Percentiles rank a stretch among this genome's conserved stretches.
phyloP scores from a whole-genome alignment of 2,888 invertebrate species.

The Acanthosoma haemorrhoidale region DNA sequence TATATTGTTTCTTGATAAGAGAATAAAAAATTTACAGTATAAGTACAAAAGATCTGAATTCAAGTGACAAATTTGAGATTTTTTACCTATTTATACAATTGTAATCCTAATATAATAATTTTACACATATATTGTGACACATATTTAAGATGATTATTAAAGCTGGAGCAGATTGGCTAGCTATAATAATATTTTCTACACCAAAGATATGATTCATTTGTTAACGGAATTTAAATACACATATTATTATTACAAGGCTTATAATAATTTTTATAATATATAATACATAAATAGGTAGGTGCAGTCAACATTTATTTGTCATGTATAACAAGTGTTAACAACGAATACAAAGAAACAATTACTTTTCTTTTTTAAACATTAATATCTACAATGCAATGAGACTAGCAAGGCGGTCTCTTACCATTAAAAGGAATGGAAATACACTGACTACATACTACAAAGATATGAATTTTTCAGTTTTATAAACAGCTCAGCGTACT shows the following conservation, averaged over 20 bases:
- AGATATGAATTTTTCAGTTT: slow-evolving; percentile 35
- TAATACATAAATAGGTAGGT: slow-evolving; percentile 35
- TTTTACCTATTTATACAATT: slow-evolving; percentile 24
- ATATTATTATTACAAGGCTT: slow-evolving; percentile 25
- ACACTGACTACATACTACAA: slow-evolving; percentile 30
- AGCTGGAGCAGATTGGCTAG: slow-evolving; percentile 16
- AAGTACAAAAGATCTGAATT: slow-evolving; percentile 25
- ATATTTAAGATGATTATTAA: neutral
- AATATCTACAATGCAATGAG: slow-evolving; percentile 34
- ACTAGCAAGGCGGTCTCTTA: slow-evolving; percentile 29
- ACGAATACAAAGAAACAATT: slow-evolving; percentile 30
- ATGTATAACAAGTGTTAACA: slow-evolving; percentile 39
- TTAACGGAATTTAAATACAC: slow-evolving; percentile 25
- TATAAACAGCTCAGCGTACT: slow-evolving; percentile 31
- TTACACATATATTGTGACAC: slow-evolving; percentile 16
- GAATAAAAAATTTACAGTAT: slow-evolving; percentile 20
- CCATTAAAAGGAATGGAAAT: slow-evolving; percentile 24
- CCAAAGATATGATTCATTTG: slow-evolving; percentile 27
- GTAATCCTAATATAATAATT: slow-evolving; percentile 15
- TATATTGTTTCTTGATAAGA: neutral
- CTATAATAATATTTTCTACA: slow-evolving; percentile 22
- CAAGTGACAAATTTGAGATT: neutral
- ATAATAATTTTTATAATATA: slow-evolving; percentile 20
- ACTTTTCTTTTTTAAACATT: slow-evolving; percentile 32
- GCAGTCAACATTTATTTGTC: slow-evolving; percentile 39